Evolutionary conservation across 2,797 vertebrate genomes (phyloP).

Genomic region (Oryzias dopingdopingensis): DNA sequence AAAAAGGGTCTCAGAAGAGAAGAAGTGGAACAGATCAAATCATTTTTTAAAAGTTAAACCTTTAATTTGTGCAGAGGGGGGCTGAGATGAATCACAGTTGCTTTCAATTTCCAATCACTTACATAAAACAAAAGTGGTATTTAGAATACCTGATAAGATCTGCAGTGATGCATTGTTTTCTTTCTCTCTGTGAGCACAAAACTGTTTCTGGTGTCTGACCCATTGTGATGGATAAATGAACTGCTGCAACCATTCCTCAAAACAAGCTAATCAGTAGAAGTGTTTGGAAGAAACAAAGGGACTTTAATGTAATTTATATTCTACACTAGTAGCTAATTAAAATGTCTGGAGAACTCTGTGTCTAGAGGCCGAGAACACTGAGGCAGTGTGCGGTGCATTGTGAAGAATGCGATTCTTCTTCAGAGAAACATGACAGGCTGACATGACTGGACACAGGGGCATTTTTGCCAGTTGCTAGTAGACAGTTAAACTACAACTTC

Average conservation of each 20-base stretch:
- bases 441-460: no score
- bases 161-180: neutral
- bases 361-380: no score
- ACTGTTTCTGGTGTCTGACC: conserved; percentile 2
- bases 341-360: conserved; percentile 8
- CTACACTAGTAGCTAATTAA: conserved; percentile 17
- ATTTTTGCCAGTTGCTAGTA: no score
- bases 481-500: no score
- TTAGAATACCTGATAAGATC: neutral
- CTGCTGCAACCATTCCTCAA: conserved; percentile 7
- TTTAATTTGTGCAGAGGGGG: neutral
- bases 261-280: conserved; percentile 19
- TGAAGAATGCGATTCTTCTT: neutral
- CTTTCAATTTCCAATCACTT: neutral
- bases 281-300: conserved; percentile 1
- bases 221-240: conserved; percentile 14
- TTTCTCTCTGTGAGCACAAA: neutral
- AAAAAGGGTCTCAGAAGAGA: conserved; percentile 10
- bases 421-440: neutral
- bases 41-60: conserved; percentile 18
- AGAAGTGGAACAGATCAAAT: conserved; percentile 5
- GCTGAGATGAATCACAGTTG: conserved; percentile 6
- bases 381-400: no score
- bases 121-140: neutral
- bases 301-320: conserved; percentile 32